These are phyloP conservation scores for Biston stratarius DNA, from an alignment of 2,888 invertebrate species.

Conservation along the genomic window DNA sequence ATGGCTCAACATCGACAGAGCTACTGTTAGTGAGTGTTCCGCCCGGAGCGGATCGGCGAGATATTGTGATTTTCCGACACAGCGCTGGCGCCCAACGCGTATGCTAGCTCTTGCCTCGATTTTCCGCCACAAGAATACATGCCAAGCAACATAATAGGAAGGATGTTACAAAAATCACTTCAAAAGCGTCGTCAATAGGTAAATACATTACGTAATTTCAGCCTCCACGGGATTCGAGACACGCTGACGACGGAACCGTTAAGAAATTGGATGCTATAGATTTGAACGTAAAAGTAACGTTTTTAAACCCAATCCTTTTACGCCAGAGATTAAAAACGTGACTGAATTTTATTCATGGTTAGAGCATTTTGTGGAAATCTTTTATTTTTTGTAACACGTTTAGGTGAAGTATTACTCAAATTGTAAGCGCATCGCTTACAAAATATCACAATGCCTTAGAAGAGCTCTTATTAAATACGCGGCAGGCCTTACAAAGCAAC, in stretches of 20 bases:
- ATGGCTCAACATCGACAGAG: conserved; percentile 62
- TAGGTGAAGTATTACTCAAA: conserved; percentile 25
- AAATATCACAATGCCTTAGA: conserved; percentile 40
- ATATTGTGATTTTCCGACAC: conserved; percentile 69
- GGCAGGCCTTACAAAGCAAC: conserved; percentile 54
- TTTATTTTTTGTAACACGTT: conserved; percentile 19
- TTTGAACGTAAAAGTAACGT: conserved; percentile 36
- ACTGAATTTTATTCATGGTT: conserved; percentile 33
- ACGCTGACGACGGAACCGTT: conserved; percentile 31
- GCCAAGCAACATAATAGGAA: conserved; percentile 52
- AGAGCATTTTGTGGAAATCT: conserved; percentile 11
- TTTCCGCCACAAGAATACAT: conserved; percentile 56
- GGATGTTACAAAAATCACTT: conserved; percentile 48
- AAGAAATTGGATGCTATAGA: conserved; percentile 46
- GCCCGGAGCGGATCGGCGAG: conserved; percentile 62
- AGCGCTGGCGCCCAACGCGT: conserved; percentile 49
- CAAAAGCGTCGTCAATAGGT: conserved; percentile 42
- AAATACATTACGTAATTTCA: conserved; percentile 44
- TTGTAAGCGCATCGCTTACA: conserved; percentile 31
- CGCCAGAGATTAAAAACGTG: conserved; percentile 41
- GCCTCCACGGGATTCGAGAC: conserved; percentile 30
- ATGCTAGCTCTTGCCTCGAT: conserved; percentile 52
- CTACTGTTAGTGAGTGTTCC: conserved; percentile 61
- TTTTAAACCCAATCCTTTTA: conserved; percentile 40
- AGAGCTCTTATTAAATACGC: conserved; percentile 61